Conservation (phyloP, 2,797 vertebrate genomes). For the Urocyon cinereoargenteus region DNA sequence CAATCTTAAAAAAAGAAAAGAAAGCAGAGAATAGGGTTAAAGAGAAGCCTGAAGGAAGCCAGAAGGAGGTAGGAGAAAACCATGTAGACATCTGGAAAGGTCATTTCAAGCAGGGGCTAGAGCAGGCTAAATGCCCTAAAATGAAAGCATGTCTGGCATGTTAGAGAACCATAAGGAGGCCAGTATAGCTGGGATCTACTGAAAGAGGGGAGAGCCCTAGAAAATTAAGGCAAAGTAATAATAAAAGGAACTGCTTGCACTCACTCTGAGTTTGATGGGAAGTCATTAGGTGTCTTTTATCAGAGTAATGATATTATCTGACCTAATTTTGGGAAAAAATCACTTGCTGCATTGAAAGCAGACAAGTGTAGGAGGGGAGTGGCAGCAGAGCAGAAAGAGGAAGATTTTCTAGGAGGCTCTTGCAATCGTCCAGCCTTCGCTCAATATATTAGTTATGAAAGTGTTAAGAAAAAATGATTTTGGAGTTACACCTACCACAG, state of each 20-base stretch:
- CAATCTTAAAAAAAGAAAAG: too few species aligned
- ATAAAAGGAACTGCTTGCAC: background rate
- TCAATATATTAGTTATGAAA: background rate
- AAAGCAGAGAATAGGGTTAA: background rate
- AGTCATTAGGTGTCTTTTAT: background rate
- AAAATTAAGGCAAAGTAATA: background rate
- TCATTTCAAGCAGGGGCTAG: background rate
- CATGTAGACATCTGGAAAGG: background rate
- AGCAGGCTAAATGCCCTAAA: background rate
- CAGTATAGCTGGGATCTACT: background rate
- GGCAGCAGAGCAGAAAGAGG: background rate
- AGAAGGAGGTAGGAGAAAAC: background rate
- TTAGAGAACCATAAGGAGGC: background rate
- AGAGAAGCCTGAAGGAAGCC: background rate
- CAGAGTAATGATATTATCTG: background rate
- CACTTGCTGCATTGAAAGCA: background rate
- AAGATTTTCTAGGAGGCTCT: background rate
- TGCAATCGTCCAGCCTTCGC: background rate
- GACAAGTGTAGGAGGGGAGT: too few species aligned
- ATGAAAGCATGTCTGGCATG: background rate
- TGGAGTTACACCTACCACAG: background rate
- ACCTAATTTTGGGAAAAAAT: background rate
- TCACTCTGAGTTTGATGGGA: background rate
- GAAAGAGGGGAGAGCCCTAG: background rate
- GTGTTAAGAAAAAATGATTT: background rate